A percentile compares a stretch with the other conserved stretches of the same genome.
These are phyloP conservation scores for Lamprotornis superbus DNA, from an alignment of 2,113 vertebrate genomes.

Conservation along the genomic window DNA sequence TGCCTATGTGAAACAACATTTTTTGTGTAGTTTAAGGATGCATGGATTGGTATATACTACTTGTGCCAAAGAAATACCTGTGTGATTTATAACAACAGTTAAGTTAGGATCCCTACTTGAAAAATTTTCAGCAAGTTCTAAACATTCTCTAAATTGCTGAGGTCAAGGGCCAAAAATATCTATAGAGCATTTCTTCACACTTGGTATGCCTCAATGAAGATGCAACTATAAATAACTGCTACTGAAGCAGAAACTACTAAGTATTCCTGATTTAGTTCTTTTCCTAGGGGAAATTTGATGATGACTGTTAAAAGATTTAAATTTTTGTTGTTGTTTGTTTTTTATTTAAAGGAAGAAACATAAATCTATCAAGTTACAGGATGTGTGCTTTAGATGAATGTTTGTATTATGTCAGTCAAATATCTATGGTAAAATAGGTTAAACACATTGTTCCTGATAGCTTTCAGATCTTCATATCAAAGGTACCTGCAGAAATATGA, in stretches of 20 bases:
- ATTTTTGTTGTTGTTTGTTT: background rate
- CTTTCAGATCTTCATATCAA: background rate
- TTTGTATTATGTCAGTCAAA: background rate
- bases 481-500: background rate
- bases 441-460: background rate
- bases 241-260: background rate
- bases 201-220: background rate
- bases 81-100: background rate
- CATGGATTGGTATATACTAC: background rate
- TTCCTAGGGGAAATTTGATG: background rate
- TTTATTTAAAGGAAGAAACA: background rate
- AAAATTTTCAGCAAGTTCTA: background rate
- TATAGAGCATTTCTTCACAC: background rate
- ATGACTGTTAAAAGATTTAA: background rate
- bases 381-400: background rate
- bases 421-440: background rate
- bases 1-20: background rate
- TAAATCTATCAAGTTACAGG: background rate
- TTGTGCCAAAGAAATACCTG: background rate
- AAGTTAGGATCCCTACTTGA: background rate
- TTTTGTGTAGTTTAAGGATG: background rate
- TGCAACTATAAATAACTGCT: background rate
- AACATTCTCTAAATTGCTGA: background rate
- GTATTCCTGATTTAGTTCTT: background rate
- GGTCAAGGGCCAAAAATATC: background rate